Evolutionary conservation across 2,888 invertebrate species (phyloP).

Genomic region (Lottia gigantea): DNA sequence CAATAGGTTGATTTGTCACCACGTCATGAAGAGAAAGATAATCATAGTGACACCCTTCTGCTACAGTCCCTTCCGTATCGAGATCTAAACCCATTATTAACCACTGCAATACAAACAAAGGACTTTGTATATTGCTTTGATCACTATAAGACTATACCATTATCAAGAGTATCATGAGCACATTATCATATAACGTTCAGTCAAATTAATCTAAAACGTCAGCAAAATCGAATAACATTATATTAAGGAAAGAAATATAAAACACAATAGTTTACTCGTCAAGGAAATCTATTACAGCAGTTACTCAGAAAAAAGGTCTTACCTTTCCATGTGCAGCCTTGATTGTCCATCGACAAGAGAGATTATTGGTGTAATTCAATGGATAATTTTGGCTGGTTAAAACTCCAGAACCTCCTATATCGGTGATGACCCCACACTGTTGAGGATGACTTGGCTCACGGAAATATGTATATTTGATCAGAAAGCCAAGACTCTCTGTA

Average conservation of each 20-base stretch:
- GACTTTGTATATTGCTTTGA: too few species aligned
- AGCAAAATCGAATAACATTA: too few species aligned
- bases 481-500: neutral
- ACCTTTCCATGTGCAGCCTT: constrained; percentile 23
- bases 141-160: too few species aligned
- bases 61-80: constrained; percentile 18
- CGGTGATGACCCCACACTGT: neutral
- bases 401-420: constrained; percentile 20
- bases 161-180: too few species aligned
- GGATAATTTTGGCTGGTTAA: constrained; percentile 42
- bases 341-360: constrained; percentile 40
- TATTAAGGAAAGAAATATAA: too few species aligned
- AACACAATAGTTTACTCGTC: too few species aligned
- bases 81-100: neutral
- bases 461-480: neutral
- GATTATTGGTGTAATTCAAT: constrained; percentile 28
- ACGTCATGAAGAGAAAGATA: constrained; percentile 38
- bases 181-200: too few species aligned
- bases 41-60: constrained; percentile 33
- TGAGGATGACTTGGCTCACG: neutral
- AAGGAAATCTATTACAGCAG: too few species aligned
- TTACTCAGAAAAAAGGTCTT: too few species aligned
- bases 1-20: neutral
- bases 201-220: too few species aligned
- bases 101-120: too few species aligned